phyloP scores from a whole-genome alignment of 2,113 vertebrate genomes.

The Melanocharis versteri region DNA sequence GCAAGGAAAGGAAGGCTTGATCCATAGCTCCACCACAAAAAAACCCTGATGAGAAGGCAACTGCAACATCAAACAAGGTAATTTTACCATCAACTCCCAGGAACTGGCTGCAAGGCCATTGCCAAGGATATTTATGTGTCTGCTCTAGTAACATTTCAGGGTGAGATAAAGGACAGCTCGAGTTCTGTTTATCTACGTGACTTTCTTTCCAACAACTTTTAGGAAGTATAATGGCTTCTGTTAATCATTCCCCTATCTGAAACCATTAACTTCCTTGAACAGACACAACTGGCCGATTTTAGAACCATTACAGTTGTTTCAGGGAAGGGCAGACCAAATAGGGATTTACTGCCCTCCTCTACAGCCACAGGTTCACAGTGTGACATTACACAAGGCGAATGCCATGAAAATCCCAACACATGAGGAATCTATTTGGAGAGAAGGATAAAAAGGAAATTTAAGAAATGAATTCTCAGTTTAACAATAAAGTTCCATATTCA shows the following conservation, averaged over 20 bases:
- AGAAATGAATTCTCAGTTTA: neutral
- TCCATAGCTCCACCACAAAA: neutral
- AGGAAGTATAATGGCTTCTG: neutral
- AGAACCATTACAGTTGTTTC: neutral
- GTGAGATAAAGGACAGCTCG: neutral
- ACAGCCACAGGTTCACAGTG: fast-evolving
- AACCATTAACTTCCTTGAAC: neutral
- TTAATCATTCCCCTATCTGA: neutral
- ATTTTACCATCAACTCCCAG: neutral
- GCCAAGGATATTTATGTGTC: neutral
- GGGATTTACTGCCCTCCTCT: neutral
- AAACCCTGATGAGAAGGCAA: neutral
- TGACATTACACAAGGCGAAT: neutral
- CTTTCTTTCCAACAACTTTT: neutral
- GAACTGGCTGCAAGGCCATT: neutral
- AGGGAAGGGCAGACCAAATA: neutral
- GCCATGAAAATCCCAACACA: neutral
- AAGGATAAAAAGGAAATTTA: neutral
- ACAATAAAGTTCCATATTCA: neutral
- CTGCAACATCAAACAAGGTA: neutral
- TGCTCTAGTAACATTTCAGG: neutral
- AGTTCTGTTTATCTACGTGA: neutral
- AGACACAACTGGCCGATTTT: neutral
- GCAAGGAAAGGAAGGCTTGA: neutral
- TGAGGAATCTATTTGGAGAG: neutral